Evolutionary conservation across 35 echinoderm and acorn worm species (phyloP), one percentile per base, ranked within the genome.

Genomic region (Eucidaris tribuloides): DNA sequence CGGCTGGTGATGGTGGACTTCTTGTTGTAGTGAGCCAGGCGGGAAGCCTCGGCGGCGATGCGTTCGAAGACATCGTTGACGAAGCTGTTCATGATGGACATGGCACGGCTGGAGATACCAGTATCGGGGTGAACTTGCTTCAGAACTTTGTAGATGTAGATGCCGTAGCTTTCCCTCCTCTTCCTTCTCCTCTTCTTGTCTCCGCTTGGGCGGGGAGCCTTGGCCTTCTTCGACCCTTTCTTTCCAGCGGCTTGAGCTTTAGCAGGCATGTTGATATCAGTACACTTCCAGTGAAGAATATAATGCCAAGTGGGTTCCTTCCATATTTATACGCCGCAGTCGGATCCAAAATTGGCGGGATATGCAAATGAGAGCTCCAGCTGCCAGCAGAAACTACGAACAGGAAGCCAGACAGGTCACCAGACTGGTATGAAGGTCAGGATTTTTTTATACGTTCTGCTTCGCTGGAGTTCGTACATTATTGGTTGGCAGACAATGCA

Each of bases 1-100:
- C 85, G 92, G 66, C 92, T 96, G 77, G 77, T 96, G 88, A 96
- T 86, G 65, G 92, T 96, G 25, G 88, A 90, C 83, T 85, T 90
- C 83, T 90, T 96, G 88, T 96, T 96, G 83, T 90, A 90, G 83
- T 90, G 82, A 59, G 92, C 87, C 71, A 96, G 62, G 13, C 92
- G 87, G 57, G 92, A 90, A 37, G 92, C 92, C 31, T 96, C 92
- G n/a, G 56, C 86, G 34, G 90, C 90, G 65, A 97, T 95, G 49
- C 87, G 86, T 78, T 97, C 83, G 90, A 93, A 89, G 94, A 97
- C 80, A 62, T 92, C 86, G 82, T 97, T 92, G 39, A 89, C 84
- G 61, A 92, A 89, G 81, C 90, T 85, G 92, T 97, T 97, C 94
- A 97, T 97, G 86, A 97, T 97, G 44, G 81, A 82, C 94, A 97